Evolutionary conservation across 2,888 invertebrate species (phyloP).

Genomic region (Sialis lutaria): DNA sequence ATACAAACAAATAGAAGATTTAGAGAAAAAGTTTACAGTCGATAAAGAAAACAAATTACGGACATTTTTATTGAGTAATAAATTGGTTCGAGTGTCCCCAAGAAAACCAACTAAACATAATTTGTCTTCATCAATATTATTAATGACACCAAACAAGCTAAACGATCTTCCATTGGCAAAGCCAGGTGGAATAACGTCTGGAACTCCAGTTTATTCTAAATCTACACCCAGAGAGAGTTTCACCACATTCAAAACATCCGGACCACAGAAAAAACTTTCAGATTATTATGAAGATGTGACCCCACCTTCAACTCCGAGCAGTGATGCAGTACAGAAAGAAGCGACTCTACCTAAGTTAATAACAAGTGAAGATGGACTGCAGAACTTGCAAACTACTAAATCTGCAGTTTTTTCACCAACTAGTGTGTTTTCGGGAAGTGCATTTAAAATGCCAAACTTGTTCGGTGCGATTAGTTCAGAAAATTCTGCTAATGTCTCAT

Average conservation of each 20-base stretch:
- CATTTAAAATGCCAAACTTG: too few relatives aligned
- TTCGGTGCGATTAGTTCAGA: too few relatives aligned
- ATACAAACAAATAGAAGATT: constrained; percentile 18
- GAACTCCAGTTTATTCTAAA: not conserved
- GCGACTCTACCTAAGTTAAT: too few relatives aligned
- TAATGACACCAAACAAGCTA: constrained; percentile 1
- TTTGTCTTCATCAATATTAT: constrained; percentile 15
- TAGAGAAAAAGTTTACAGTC: constrained; percentile 23
- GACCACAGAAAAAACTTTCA: constrained; percentile 1
- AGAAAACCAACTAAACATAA: constrained; percentile 30
- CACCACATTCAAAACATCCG: not conserved
- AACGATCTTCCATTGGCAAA: constrained; percentile 1
- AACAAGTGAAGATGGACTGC: too few relatives aligned
- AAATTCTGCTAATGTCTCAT: too few relatives aligned
- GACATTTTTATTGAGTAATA: constrained; percentile 31
- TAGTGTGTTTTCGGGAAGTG: too few relatives aligned
- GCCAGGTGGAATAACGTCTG: constrained; percentile 1
- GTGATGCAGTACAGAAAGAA: not conserved
- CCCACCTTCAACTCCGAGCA: constrained; percentile 1
- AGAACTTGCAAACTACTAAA: too few relatives aligned
- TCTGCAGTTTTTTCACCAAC: too few relatives aligned
- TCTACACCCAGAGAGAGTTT: too few relatives aligned
- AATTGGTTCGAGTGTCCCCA: constrained; percentile 32
- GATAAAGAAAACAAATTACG: constrained; percentile 33
- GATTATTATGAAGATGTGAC: constrained; percentile 4